Evolutionary conservation across 1,140 invertebrate genomes (phyloP).

Genomic region (Euwallacea fornicatus): DNA sequence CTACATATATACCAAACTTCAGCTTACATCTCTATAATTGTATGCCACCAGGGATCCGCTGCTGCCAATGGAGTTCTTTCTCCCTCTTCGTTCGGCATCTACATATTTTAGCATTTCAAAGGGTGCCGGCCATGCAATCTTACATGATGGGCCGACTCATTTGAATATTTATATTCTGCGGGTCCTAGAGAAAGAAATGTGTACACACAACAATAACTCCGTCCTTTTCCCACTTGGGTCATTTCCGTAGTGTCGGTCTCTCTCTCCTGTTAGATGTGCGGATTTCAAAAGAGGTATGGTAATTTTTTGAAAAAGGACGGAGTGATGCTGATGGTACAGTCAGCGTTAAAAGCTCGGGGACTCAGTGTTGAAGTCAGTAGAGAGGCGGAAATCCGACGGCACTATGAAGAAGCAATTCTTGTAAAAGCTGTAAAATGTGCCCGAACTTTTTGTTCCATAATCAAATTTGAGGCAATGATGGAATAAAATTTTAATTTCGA

Average conservation of each 20-base stretch:
- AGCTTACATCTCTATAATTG: slow-evolving; percentile 9
- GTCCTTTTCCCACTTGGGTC: slow-evolving; percentile 4
- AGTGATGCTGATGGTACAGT: slow-evolving; percentile 44
- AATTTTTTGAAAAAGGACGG: slow-evolving; percentile 42
- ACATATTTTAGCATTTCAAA: slow-evolving; percentile 51
- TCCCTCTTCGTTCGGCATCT: slow-evolving; percentile 44
- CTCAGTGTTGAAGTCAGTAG: too few relatives aligned
- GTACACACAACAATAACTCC: slow-evolving; percentile 21
- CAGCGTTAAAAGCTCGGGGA: slow-evolving; percentile 24
- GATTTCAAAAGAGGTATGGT: slow-evolving; percentile 19
- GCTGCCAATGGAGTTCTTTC: slow-evolving; percentile 1
- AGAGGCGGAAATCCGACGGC: too few relatives aligned
- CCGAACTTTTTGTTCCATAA: too few relatives aligned
- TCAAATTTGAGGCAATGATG: too few relatives aligned
- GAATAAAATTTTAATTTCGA: too few relatives aligned
- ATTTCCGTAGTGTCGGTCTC: slow-evolving; percentile 1
- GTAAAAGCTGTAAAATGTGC: too few relatives aligned
- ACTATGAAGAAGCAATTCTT: too few relatives aligned
- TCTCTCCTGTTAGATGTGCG: not conserved
- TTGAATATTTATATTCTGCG: slow-evolving; percentile 44
- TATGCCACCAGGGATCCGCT: not conserved
- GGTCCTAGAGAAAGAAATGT: slow-evolving; percentile 31
- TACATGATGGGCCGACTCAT: slow-evolving; percentile 39
- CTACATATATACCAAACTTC: too few relatives aligned
- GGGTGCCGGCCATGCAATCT: slow-evolving; percentile 42